These are phyloP conservation scores for Myiozetetes cayanensis DNA, from an alignment of 2,113 vertebrate species.

Conservation along the genomic window DNA sequence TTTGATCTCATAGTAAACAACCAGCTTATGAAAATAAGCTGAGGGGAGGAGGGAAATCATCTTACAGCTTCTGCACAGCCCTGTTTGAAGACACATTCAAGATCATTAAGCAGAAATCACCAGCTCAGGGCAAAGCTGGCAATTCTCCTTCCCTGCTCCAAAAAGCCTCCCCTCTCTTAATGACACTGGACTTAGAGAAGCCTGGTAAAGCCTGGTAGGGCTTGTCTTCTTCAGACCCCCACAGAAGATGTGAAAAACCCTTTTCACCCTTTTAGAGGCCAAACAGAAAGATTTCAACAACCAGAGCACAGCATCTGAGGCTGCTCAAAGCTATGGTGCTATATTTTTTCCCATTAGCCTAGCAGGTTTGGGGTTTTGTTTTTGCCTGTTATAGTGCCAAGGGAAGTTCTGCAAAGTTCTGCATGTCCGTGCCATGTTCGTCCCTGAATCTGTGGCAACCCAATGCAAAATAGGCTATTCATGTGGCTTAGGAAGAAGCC, in stretches of 20 bases:
- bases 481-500: neutral
- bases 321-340: neutral
- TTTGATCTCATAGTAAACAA: neutral
- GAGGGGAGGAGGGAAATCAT: neutral
- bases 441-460: neutral
- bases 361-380: neutral
- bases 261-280: constrained; percentile 36
- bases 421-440: neutral
- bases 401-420: neutral
- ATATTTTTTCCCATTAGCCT: neutral
- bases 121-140: neutral
- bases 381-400: neutral
- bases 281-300: constrained; percentile 29
- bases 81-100: neutral
- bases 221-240: neutral
- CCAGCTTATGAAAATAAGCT: neutral
- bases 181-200: neutral
- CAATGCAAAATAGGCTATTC: neutral
- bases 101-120: neutral
- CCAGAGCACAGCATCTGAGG: neutral
- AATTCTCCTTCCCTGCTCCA: neutral
- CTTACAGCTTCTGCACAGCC: neutral
- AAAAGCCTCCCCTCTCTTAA: neutral
- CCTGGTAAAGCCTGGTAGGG: neutral
- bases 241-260: neutral